Percentiles rank a stretch among this genome's conserved stretches.
These are phyloP conservation scores for Dromiciops gliroides DNA, from an alignment of 2,113 vertebrate species.

Conservation along the genomic window DNA sequence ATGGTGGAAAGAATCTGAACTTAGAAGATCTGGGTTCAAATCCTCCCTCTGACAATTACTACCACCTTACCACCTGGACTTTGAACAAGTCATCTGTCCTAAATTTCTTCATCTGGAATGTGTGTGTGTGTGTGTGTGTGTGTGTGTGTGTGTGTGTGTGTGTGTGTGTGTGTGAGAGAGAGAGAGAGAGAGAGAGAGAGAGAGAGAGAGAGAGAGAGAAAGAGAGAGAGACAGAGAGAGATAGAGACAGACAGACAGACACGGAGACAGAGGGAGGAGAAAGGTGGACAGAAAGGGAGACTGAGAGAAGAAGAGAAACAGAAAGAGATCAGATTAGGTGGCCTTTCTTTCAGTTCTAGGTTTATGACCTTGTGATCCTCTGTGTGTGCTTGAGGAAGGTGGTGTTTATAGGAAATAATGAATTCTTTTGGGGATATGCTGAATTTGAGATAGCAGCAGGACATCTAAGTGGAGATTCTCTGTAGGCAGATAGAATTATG, in stretches of 20 bases:
- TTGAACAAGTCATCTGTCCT: not conserved
- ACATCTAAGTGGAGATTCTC: not conserved
- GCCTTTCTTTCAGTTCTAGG: not conserved
- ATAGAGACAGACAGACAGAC: too few species aligned
- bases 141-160: too few species aligned
- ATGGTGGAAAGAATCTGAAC: not conserved
- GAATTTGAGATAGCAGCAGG: not conserved
- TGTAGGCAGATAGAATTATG: not conserved
- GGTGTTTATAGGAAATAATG: not conserved
- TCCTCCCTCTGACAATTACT: not conserved
- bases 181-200: too few species aligned
- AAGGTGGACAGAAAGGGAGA: too few species aligned
- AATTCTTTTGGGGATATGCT: not conserved
- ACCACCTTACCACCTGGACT: not conserved
- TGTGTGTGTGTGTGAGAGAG: too few species aligned
- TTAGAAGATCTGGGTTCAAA: not conserved
- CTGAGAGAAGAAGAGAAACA: too few species aligned
- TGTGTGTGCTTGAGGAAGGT: not conserved
- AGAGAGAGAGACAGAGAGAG: too few species aligned
- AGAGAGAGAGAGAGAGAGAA: too few species aligned
- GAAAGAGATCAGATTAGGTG: not conserved
- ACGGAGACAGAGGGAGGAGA: too few species aligned
- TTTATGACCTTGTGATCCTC: not conserved
- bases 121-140: too few species aligned
- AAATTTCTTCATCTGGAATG: not conserved